Base-by-base conservation (phyloP, 2,888 invertebrate species). In the Phlogophora meticulosa region DNA sequence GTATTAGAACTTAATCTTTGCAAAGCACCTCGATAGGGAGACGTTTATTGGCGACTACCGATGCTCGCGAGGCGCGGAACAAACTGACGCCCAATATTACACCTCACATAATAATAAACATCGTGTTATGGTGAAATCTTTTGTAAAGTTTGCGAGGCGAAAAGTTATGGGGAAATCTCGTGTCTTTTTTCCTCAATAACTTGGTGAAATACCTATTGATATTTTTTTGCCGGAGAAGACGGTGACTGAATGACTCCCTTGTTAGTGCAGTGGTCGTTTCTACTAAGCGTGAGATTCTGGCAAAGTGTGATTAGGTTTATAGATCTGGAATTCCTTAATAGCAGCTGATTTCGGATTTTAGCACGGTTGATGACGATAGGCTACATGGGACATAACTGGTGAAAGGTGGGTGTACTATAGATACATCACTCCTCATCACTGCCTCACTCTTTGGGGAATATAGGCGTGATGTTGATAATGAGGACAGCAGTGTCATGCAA, bases 1-100 rank as follows among this genome's bases (percentile, higher is more conserved):
- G 0, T 9, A 45, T 49, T n/a, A 11, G 3, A 52, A 56, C 28
- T 62, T 83, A 69, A 59, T 87, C 85, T 86, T 65, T 86, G 85
- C 4, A 38, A 22, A 46, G 40, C 17, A 69, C 68, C 28, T 65
- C 32, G 52, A 72, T 81, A 83, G 86, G 84, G 86, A 75, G 79
- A 74, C 81, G 67, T 81, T 85, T 88, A 88, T 88, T 86, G 84
- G 81, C 74, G 82, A 83, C 81, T 83, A 76, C 81, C 82, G 78
- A 84, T 78, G 85, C 83, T 84, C 78, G 78, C 49, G 69, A 78
- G 72, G 83, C 76, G 86, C 75, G 81, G 80, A 76, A 82, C 80
- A 77, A 72, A 80, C 79, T 70, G 80, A 81, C 83, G 75, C 65
- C 64, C 74, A 67, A 79, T 80, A 81, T 80, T 68, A 78, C 81